Conservation (phyloP, 2,113 vertebrate genomes). For the Nerophis lumbriciformis region DNA sequence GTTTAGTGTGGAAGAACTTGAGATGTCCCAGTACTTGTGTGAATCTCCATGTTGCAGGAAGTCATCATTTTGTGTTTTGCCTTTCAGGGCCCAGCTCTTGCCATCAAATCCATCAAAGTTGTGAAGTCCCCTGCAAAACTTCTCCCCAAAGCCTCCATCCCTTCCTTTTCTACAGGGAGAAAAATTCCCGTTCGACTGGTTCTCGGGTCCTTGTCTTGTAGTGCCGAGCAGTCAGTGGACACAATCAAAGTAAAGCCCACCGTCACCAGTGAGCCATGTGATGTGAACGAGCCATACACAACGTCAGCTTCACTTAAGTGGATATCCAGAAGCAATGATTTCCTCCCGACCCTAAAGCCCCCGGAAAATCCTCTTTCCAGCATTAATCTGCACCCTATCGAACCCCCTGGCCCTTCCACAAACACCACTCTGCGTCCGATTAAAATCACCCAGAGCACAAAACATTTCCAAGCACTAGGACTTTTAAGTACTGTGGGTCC, state of each 20-base stretch:
- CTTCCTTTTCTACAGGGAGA: slow-evolving; percentile 7
- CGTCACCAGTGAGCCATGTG: slow-evolving; percentile 9
- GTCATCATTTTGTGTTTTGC: slow-evolving; percentile 3
- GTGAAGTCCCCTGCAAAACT: slow-evolving; percentile 6
- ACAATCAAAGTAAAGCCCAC: slow-evolving; percentile 33
- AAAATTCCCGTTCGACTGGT: slow-evolving; percentile 22
- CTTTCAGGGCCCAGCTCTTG: slow-evolving; percentile 29
- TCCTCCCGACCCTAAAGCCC: slow-evolving; percentile 28
- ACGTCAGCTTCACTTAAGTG: slow-evolving; percentile 15
- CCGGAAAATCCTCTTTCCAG: slow-evolving; percentile 53
- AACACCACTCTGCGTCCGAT: slow-evolving; percentile 9
- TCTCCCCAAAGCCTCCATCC: not conserved
- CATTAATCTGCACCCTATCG: slow-evolving; percentile 44
- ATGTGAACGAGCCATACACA: not conserved
- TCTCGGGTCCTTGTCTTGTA: slow-evolving; percentile 21
- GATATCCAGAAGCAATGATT: slow-evolving; percentile 11
- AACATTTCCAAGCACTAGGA: not conserved
- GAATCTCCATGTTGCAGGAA: not conserved
- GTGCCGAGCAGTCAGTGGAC: slow-evolving; percentile 12
- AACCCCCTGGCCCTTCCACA: slow-evolving; percentile 16
- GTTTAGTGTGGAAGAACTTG: not conserved
- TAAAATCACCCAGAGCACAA: slow-evolving; percentile 19
- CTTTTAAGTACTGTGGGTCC: slow-evolving; percentile 35
- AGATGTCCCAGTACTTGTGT: not conserved
- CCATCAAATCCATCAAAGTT: slow-evolving; percentile 13